Conservation (phyloP, 2,797 vertebrate genomes). For the Nyctibius grandis region DNA sequence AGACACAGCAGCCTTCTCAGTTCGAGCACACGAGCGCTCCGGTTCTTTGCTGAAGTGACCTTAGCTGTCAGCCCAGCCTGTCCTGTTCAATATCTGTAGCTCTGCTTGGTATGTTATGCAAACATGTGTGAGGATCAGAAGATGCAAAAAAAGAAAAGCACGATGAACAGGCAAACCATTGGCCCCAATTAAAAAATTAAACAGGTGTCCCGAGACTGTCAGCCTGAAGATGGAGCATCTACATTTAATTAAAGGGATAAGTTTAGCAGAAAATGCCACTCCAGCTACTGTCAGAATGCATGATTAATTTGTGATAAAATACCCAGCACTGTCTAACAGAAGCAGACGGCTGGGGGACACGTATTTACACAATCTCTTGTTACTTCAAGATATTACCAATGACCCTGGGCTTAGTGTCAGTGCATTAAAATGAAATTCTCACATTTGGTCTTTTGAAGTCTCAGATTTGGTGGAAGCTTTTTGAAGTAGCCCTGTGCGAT, state of each 20-base stretch:
- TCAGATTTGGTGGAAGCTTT: conserved; percentile 29
- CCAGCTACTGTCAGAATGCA: conserved; percentile 64
- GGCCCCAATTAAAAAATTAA: conserved; percentile 63
- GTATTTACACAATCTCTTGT: conserved; percentile 63
- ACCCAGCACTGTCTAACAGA: conserved; percentile 53
- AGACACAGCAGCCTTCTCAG: conserved; percentile 37
- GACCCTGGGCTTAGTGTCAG: conserved; percentile 49
- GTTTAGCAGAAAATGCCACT: conserved; percentile 59
- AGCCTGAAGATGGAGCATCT: conserved; percentile 54
- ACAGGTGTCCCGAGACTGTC: conserved; percentile 52
- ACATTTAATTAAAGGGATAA: conserved; percentile 59
- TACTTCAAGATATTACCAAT: conserved; percentile 60
- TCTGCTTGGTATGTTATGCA: background rate
- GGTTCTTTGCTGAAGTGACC: conserved; percentile 49
- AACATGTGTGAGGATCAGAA: background rate
- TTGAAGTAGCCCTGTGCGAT: background rate
- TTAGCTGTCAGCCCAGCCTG: conserved; percentile 63
- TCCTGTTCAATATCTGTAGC: conserved; percentile 46
- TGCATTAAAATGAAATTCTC: conserved; percentile 28
- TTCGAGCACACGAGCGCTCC: conserved; percentile 29
- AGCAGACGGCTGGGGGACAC: conserved; percentile 29
- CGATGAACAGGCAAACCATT: background rate
- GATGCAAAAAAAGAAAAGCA: background rate
- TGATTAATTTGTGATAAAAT: conserved; percentile 73
- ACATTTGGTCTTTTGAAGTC: conserved; percentile 31